Percentiles rank a stretch among this genome's conserved stretches.
These are phyloP conservation scores for Hylomyscus alleni DNA, from an alignment of 2,797 vertebrate genomes.

Conservation along the genomic window DNA sequence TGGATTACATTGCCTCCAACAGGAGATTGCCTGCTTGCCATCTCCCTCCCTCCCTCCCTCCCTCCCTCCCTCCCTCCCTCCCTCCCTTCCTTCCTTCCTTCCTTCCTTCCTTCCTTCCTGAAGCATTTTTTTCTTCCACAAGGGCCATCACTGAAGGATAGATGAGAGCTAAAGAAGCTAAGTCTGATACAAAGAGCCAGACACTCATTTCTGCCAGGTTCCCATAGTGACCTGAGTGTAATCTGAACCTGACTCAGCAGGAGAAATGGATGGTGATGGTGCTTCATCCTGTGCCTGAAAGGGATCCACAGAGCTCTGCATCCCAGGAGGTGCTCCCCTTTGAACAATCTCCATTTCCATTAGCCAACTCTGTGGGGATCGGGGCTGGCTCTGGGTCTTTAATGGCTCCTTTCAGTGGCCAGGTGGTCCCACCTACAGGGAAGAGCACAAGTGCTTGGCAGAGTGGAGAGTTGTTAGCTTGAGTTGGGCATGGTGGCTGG, in stretches of 20 bases:
- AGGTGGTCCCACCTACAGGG: constrained; percentile 62
- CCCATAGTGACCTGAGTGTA: neutral
- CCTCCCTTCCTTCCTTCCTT: no score
- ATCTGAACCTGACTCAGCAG: neutral
- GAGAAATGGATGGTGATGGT: neutral
- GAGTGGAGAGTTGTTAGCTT: neutral
- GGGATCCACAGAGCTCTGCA: neutral
- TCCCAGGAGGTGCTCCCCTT: neutral
- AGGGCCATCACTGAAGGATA: neutral
- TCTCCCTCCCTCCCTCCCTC: no score
- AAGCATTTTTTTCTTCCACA: neutral
- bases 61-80: fast-evolving
- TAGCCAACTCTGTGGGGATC: constrained; percentile 19
- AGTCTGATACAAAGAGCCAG: neutral
- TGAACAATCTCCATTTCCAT: constrained; percentile 30
- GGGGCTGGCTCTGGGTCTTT: neutral
- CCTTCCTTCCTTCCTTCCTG: neutral
- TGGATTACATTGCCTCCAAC: neutral
- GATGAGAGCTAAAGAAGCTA: neutral
- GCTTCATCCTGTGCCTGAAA: neutral
- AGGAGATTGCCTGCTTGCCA: neutral
- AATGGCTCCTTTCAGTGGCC: constrained; percentile 53
- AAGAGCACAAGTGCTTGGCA: neutral
- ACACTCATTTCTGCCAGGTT: neutral
- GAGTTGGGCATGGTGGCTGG: constrained; percentile 27